Evolutionary conservation across 2,113 vertebrate species (phyloP), one percentile per base, ranked within the genome.

Genomic region (Hippocampus comes): DNA sequence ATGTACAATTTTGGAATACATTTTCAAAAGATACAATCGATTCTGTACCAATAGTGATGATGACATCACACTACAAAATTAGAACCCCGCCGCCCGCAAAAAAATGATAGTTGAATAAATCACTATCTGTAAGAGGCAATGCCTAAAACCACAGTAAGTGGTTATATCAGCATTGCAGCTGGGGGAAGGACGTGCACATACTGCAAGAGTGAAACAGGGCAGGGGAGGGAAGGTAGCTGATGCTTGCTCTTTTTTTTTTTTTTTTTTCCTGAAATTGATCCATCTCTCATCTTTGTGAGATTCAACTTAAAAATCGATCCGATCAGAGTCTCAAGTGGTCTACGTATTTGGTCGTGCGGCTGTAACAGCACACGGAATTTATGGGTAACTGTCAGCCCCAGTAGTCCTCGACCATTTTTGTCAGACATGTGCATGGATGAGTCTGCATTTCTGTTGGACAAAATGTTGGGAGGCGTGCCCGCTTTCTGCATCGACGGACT

Each of bases 111-210:
- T 18, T 42, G 9, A 42, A 64, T n/a, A 38, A 15, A 27, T 17
- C 17, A 2, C 2, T 63, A 59, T 15, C 14, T 30, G 14, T 27
- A 18, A 60, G 57, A 30, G 57, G 57, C 57, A 41, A 65, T 23
- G 21, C 46, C 23, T 23, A 14, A n/a, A n/a, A n/a, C 11, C 63
- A 46, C 4, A 42, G 34, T 65, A 65, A 65, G 21, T 8, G 42
- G 14, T 41, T 15, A 46, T 17, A 66, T 66, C 42, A 66, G 63
- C 63, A 66, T 46, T 66, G 63, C 63, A 46, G 63, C 63, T 66
- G 63, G 12, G 38, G 38, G 21, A 20, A 42, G 61, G 20, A 42
- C 20, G 61, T 64, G 63, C 38, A 42, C 63, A 43, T 10, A 42
- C 38, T 64, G 38, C 20, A 42, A 42, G 20, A 64, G 63, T 64